phyloP scores from a whole-genome alignment of 92 coral and sea anemone species.

The Galaxea fascicularis region DNA sequence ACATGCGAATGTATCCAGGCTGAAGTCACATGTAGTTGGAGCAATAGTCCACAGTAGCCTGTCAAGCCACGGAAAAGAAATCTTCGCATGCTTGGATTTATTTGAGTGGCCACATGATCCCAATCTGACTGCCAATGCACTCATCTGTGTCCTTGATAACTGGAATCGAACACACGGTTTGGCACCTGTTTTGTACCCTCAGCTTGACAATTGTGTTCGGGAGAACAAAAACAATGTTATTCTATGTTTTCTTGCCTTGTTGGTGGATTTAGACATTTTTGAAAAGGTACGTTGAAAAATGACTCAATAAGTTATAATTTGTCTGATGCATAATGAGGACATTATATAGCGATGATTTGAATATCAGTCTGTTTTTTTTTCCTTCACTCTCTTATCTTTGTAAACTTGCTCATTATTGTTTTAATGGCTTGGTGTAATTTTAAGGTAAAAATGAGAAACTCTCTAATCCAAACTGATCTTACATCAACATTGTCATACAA shows the following conservation, averaged over 20 bases:
- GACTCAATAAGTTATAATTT: background rate
- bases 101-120: constrained; percentile 74
- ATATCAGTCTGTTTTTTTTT: no score
- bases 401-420: background rate
- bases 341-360: no score
- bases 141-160: constrained; percentile 20
- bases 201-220: constrained; percentile 57
- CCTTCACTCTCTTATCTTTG: background rate
- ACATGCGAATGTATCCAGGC: background rate
- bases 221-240: constrained; percentile 64
- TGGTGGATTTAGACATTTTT: constrained; percentile 54
- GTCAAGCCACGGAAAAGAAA: constrained; percentile 38
- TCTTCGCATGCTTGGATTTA: constrained; percentile 49
- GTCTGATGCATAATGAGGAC: background rate
- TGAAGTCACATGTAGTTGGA: constrained; percentile 65
- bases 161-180: constrained; percentile 50
- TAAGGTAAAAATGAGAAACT: background rate
- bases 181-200: no score
- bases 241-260: constrained; percentile 38
- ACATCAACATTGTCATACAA: no score
- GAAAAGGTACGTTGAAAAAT: constrained; percentile 40
- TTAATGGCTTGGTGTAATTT: background rate
- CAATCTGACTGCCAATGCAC: constrained; percentile 59
- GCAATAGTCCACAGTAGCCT: constrained; percentile 61
- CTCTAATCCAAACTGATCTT: no score